Conservation (phyloP, 2,888 invertebrate species). For the Athetis lepigone region DNA sequence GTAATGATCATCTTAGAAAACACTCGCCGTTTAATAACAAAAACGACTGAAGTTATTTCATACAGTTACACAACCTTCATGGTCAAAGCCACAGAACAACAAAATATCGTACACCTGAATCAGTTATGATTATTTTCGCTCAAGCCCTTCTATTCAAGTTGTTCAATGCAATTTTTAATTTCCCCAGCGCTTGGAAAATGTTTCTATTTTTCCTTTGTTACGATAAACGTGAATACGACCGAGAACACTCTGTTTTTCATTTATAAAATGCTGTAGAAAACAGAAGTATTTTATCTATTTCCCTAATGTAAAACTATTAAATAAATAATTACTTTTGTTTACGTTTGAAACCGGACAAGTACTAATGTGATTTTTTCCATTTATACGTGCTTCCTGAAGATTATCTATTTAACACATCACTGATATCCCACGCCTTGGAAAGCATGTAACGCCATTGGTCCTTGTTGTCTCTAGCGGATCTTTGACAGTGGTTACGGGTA, state of each 20-base stretch:
- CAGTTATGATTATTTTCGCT: slow-evolving; percentile 27
- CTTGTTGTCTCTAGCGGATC: too few species aligned
- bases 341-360: too few species aligned
- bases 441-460: too few species aligned
- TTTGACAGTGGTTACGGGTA: too few species aligned
- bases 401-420: too few species aligned
- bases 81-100: slow-evolving; percentile 13
- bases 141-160: slow-evolving; percentile 38
- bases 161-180: slow-evolving; percentile 65
- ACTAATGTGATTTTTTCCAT: too few species aligned
- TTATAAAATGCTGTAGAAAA: slow-evolving; percentile 48
- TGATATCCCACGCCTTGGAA: too few species aligned
- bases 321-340: too few species aligned
- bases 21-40: too few species aligned
- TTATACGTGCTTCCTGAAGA: too few species aligned
- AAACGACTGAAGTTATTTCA: background rate
- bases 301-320: slow-evolving; percentile 8
- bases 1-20: too few species aligned
- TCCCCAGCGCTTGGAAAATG: slow-evolving; percentile 59
- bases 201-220: slow-evolving; percentile 61
- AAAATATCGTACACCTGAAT: slow-evolving; percentile 30
- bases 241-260: slow-evolving; percentile 50
- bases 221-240: slow-evolving; percentile 53
- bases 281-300: slow-evolving; percentile 42
- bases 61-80: slow-evolving; percentile 5